Base-by-base conservation (phyloP, 2,113 vertebrate genomes). In the Cebus imitator region DNA sequence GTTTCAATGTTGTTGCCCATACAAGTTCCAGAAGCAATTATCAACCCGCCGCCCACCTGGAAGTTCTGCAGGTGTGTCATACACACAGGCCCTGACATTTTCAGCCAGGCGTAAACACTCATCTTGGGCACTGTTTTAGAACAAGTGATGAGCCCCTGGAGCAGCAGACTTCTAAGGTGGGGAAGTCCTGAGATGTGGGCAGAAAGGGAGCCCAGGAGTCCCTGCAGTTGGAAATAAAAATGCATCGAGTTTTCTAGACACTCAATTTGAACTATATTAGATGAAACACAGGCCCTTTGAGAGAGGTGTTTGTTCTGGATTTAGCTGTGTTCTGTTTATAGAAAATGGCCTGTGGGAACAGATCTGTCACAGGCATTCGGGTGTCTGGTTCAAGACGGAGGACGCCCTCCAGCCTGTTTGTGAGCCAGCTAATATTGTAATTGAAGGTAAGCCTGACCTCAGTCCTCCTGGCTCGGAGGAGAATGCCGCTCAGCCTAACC, bases 251-350 rank as follows among this genome's bases (percentile, higher is more conserved):
- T 96, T 93, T 97, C 88, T 88, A 93, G 94, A 93, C 87, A 96
- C 66, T 96, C 96, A 92, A 82, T 97, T 95, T 97, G 89, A 97
- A 97, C 97, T 98, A 90, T 95, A 95, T 97, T 95, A 98, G 96
- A 95, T 96, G 95, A 97, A 98, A 81, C 93, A 95, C 79, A 95
- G 87, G 72, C 43, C 92, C 91, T 96, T 91, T 8, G 97, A 97
- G 93, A 96, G 95, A 97, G 82, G 94, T 96, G 96, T 98, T 98
- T 98, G 96, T 96, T 98, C 97, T 98, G 97, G 97, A 98, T 96
- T 97, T 98, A 97, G 90, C 97, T 97, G 81, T 0, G 0, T 92
- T 98, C 75, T 13, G 95, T 95, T 97, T 83, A 87, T 83, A 87
- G 81, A 98, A 97, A 98, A 97, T 0, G 4, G 94, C 80, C 98